These are phyloP conservation scores for Lydus trimaculatus DNA, from an alignment of 2,888 invertebrate species.

Conservation along the genomic window DNA sequence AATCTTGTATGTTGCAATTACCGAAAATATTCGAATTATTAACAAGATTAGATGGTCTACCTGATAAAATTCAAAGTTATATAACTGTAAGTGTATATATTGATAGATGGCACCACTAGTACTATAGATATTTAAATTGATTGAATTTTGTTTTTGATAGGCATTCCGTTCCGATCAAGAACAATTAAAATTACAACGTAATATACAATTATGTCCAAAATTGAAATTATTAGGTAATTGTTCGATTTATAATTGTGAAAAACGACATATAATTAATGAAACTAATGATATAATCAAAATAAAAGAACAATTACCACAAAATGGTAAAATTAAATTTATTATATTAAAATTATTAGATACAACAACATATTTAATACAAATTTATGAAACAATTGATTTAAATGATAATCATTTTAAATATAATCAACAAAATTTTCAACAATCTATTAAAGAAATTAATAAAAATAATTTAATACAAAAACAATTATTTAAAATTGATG, in stretches of 20 bases:
- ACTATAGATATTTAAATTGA: neutral
- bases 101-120: neutral
- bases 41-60: constrained; percentile 19
- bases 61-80: constrained; percentile 12
- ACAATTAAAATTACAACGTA: constrained; percentile 15
- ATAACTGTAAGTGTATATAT: constrained; percentile 17
- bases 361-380: constrained; percentile 68
- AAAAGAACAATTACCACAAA: constrained; percentile 64
- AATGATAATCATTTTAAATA: constrained; percentile 34
- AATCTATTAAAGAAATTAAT: constrained; percentile 50
- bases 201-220: constrained; percentile 66
- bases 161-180: constrained; percentile 33
- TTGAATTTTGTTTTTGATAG: constrained; percentile 30
- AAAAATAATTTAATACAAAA: neutral
- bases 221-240: constrained; percentile 73
- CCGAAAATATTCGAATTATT: constrained; percentile 53
- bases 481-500: constrained; percentile 62
- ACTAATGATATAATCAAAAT: constrained; percentile 64
- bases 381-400: constrained; percentile 60
- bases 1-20: constrained; percentile 59
- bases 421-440: constrained; percentile 50
- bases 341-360: constrained; percentile 68
- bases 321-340: constrained; percentile 66
- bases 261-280: constrained; percentile 69
- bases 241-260: constrained; percentile 64